Evolutionary conservation across 1,140 invertebrate species (phyloP).

Genomic region (Acarapis woodi): DNA sequence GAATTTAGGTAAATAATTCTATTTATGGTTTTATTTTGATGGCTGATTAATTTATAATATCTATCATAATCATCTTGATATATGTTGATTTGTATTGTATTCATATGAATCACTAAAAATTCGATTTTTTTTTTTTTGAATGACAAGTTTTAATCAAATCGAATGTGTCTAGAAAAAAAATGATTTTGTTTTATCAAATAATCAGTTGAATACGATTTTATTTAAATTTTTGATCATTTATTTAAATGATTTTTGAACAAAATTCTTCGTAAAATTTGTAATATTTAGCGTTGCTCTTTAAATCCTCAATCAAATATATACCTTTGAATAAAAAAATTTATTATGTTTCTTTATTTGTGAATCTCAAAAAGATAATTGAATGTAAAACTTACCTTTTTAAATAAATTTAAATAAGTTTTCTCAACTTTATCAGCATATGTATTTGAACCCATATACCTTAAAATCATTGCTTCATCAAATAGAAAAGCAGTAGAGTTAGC

Average conservation of each 20-base stretch:
- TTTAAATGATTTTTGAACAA: slow-evolving; percentile 23
- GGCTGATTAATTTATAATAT: too few relatives aligned
- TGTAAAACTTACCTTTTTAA: slow-evolving; percentile 40
- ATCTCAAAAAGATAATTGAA: not conserved
- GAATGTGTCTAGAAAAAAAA: too few relatives aligned
- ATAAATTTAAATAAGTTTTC: slow-evolving; percentile 56
- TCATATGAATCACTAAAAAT: too few relatives aligned
- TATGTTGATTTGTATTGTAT: too few relatives aligned
- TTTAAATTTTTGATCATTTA: not conserved
- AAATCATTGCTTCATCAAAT: slow-evolving; percentile 94
- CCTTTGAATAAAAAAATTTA: too few relatives aligned
- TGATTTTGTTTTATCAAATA: too few relatives aligned
- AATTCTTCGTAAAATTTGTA: slow-evolving; percentile 92
- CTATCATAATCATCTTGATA: too few relatives aligned
- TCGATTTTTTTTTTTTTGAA: too few relatives aligned
- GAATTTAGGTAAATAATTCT: too few relatives aligned
- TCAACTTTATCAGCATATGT: slow-evolving; percentile 61
- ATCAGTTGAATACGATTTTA: too few relatives aligned
- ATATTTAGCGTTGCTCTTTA: slow-evolving; percentile 82
- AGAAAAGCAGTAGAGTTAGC: slow-evolving; percentile 97
- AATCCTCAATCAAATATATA: slow-evolving; percentile 44
- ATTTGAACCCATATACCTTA: slow-evolving; percentile 67
- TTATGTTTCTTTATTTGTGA: not conserved
- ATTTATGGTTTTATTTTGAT: too few relatives aligned
- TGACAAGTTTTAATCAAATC: too few relatives aligned